These are phyloP conservation scores for Pelmatolapia mariae DNA, from an alignment of 2,113 vertebrate genomes.

Conservation along the genomic window DNA sequence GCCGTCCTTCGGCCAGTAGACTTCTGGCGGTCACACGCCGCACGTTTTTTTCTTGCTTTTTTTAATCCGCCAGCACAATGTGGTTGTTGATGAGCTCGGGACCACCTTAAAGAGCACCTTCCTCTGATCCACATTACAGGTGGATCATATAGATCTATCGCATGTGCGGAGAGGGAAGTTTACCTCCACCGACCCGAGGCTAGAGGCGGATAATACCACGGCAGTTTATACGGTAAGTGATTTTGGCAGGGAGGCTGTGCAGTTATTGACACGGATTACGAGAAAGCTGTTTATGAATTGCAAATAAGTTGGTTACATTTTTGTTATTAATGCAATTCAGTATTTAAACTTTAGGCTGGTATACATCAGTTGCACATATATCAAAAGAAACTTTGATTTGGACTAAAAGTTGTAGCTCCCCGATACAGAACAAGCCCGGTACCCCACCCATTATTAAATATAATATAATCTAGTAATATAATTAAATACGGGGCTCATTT, in stretches of 20 bases:
- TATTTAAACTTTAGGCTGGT: not conserved
- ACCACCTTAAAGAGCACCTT: not conserved
- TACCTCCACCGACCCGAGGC: constrained; percentile 11
- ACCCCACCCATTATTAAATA: not conserved
- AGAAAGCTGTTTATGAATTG: not conserved
- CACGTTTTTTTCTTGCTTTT: not conserved
- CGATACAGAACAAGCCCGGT: not conserved
- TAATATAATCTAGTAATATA: not conserved
- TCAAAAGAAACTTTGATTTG: constrained; percentile 9
- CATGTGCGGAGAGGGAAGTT: constrained; percentile 25
- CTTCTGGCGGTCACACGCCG: not conserved
- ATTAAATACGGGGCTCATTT: not conserved
- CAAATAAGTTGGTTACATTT: not conserved
- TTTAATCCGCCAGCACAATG: not conserved
- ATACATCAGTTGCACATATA: not conserved
- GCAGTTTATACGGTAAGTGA: constrained; percentile 11
- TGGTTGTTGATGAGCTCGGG: not conserved
- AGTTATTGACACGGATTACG: not conserved
- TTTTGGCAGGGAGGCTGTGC: not conserved
- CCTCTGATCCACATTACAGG: not conserved
- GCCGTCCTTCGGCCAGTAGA: not conserved
- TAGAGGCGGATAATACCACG: not conserved
- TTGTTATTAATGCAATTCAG: not conserved
- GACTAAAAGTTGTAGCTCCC: not conserved
- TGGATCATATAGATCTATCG: not conserved